Evolutionary conservation across 2,113 vertebrate genomes (phyloP).

Genomic region (Cygnus atratus): DNA sequence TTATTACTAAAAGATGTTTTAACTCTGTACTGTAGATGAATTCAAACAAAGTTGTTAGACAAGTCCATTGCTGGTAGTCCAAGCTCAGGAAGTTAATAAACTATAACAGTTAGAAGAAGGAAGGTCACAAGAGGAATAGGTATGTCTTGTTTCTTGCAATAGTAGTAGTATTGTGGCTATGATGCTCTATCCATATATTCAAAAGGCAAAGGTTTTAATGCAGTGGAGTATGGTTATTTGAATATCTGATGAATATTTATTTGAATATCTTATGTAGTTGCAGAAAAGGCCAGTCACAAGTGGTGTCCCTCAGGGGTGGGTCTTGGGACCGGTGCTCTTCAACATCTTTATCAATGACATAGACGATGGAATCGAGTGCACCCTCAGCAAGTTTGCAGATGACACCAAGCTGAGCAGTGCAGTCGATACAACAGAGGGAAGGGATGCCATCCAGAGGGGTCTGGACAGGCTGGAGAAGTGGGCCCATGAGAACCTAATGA

Average conservation of each 20-base stretch:
- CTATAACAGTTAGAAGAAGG: background rate
- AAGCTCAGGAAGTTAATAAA: background rate
- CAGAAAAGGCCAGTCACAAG: background rate
- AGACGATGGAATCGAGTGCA: too few relatives aligned
- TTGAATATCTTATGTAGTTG: background rate
- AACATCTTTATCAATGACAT: too few relatives aligned
- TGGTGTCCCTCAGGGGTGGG: too few relatives aligned
- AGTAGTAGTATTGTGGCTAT: background rate
- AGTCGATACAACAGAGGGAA: too few relatives aligned
- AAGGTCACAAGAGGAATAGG: background rate
- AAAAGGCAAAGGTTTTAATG: background rate
- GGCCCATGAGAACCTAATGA: too few relatives aligned
- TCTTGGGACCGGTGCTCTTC: too few relatives aligned
- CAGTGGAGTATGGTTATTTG: background rate
- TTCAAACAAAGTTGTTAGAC: background rate
- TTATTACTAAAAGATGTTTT: background rate
- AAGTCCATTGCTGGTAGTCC: background rate
- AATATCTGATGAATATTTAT: background rate
- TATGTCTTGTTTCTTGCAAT: background rate
- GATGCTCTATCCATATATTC: background rate
- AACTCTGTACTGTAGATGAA: background rate
- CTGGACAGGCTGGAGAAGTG: too few relatives aligned
- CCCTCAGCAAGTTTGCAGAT: too few relatives aligned
- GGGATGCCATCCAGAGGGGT: too few relatives aligned
- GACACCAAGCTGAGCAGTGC: too few relatives aligned